Base-by-base conservation (phyloP, 2,797 vertebrate species). In the Borostomias antarcticus region DNA sequence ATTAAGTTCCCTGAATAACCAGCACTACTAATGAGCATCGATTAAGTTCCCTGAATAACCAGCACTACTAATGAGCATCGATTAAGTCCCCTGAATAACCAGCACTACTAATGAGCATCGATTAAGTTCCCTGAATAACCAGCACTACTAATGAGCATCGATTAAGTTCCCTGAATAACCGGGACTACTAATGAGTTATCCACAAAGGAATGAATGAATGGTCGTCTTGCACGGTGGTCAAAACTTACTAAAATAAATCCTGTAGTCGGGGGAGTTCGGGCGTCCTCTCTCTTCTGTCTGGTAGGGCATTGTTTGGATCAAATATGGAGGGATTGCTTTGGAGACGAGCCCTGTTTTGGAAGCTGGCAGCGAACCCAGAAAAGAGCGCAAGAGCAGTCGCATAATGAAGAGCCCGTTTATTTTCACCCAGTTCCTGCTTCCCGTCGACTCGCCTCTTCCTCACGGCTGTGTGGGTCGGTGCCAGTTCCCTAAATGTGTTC, bases 211-310 rank as follows among this genome's bases (percentile, higher is more conserved):
- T 47, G 26, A 56, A 56, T 56, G 58, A 45, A 56, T 2, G 2
- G 2, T 3, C 17, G 43, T n/a, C 58, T 61, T 15, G 21, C 29
- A n/a, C 32, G 11, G 17, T 28, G 15, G 23, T 23, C 0, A 15
- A 1, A 78, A 96, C 97, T 96, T 92, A 98, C 96, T 96, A 79
- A 98, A 95, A 84, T 95, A 98, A 76, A 98, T 88, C 86, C 96
- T 92, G 91, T 94, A 95, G 57, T 93, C 91, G 0, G 81, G 57
- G 2, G 94, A 89, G 74, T 90, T 83, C n/a, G 83, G 88, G 7
- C 68, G 89, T 79, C 97, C 97, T 81, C 94, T 89, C 81, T 83
- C 90, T 68, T 96, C 96, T 28, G 91, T 94, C 58, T 87, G 69
- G 82, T 95, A 98, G 62, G 81, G 81, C 76, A 91, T 85, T 88